Conservation (phyloP, 1,140 invertebrate genomes). For the Pseudomyrmex concolor region DNA sequence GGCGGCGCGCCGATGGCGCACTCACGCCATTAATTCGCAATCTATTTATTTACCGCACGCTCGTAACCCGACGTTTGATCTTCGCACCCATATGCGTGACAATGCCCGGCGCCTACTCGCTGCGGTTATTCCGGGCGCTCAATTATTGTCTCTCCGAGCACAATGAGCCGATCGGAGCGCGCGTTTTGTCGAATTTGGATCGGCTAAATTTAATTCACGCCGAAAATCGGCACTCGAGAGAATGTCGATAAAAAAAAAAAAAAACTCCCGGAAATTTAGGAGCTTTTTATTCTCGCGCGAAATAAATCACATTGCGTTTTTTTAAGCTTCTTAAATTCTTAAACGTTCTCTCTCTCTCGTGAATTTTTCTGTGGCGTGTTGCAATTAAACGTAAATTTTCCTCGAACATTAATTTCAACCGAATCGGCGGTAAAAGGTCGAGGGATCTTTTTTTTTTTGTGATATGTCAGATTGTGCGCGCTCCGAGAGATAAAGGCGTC, state of each 20-base stretch:
- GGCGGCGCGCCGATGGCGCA: neutral
- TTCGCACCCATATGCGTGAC: constrained; percentile 30
- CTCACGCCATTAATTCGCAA: constrained; percentile 57
- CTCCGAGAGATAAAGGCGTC: neutral
- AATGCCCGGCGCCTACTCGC: neutral
- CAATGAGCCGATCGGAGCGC: constrained; percentile 73
- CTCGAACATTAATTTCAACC: neutral
- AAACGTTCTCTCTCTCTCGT: no score
- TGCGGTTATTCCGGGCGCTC: constrained; percentile 76
- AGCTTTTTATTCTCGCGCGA: neutral
- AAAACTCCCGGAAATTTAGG: neutral
- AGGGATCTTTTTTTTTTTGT: neutral
- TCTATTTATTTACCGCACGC: constrained; percentile 60
- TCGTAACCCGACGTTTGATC: constrained; percentile 50
- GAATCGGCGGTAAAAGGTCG: neutral
- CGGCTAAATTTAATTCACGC: constrained; percentile 19
- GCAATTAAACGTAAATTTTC: neutral
- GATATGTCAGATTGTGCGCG: neutral
- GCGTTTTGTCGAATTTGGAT: constrained; percentile 18
- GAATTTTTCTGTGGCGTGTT: no score
- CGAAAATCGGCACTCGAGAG: no score
- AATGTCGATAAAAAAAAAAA: neutral
- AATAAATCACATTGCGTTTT: neutral
- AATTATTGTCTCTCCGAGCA: constrained; percentile 73
- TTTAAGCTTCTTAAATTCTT: neutral